Conservation (phyloP, 2,888 invertebrate species). For the Agriopis marginaria region DNA sequence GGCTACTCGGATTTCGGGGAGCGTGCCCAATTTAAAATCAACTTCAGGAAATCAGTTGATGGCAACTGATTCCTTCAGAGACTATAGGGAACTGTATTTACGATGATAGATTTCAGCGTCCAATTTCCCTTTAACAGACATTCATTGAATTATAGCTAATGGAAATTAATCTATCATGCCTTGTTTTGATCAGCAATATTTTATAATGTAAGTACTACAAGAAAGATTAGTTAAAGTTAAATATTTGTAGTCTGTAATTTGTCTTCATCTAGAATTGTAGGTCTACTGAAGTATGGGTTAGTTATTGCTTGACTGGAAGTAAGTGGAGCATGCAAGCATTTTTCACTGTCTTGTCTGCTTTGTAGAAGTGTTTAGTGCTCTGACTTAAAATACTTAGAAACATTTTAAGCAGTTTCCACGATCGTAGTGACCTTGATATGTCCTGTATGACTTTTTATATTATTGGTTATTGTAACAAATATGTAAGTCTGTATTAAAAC, state of each 20-base stretch:
- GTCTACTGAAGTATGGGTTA: conserved; percentile 5
- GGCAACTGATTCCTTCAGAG: conserved; percentile 59
- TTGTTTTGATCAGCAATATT: conserved; percentile 42
- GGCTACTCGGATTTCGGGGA: conserved; percentile 35
- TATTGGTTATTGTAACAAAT: too few species aligned
- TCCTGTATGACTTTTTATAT: not conserved
- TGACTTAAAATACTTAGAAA: not conserved
- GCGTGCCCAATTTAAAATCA: conserved; percentile 40
- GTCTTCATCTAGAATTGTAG: conserved; percentile 15
- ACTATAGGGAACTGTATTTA: conserved; percentile 60
- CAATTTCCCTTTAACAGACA: conserved; percentile 70
- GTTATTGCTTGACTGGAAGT: conserved; percentile 16
- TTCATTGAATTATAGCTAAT: conserved; percentile 64
- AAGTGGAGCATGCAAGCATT: too few species aligned
- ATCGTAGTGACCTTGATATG: conserved; percentile 2
- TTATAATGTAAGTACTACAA: not conserved
- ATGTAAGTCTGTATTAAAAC: too few species aligned
- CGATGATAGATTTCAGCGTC: conserved; percentile 71
- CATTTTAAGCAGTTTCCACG: conserved; percentile 16
- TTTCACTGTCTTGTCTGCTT: too few species aligned
- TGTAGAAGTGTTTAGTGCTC: too few species aligned
- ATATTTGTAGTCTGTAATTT: not conserved
- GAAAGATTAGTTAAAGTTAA: not conserved
- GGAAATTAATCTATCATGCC: conserved; percentile 55
- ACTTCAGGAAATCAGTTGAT: conserved; percentile 54